Evolutionary conservation across 2,888 invertebrate species (phyloP).

Genomic region (Ecliptopera silaceata): DNA sequence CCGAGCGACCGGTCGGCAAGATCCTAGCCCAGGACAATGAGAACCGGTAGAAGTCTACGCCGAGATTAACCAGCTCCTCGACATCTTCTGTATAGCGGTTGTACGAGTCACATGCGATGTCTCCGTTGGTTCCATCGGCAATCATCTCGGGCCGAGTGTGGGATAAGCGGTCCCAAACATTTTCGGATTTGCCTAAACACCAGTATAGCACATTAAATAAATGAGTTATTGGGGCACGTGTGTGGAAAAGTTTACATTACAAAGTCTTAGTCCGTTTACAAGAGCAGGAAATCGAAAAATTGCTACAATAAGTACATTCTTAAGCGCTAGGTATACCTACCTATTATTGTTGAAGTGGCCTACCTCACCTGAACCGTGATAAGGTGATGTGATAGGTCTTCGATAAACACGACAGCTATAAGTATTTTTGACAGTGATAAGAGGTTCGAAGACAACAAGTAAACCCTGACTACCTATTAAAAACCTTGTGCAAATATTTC

Average conservation of each 20-base stretch:
- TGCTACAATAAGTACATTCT: no score
- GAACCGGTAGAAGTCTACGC: conserved; percentile 82
- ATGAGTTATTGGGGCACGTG: no score
- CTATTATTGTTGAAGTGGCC: conserved; percentile 13
- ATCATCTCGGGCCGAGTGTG: conserved; percentile 83
- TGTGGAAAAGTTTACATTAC: no score
- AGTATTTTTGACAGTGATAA: conserved; percentile 20
- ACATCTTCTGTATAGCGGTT: conserved; percentile 85
- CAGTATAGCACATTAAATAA: no score
- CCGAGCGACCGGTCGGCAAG: conserved; percentile 83
- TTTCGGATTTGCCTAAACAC: conserved; percentile 83
- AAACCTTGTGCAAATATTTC: no score
- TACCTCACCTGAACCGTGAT: conserved; percentile 27
- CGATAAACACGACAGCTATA: conserved; percentile 26
- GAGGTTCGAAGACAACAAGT: neutral
- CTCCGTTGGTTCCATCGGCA: conserved; percentile 84
- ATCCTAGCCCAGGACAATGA: conserved; percentile 86
- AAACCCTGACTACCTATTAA: neutral
- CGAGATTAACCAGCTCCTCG: conserved; percentile 72
- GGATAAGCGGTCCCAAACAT: conserved; percentile 83
- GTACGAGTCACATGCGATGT: conserved; percentile 88
- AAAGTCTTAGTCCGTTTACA: no score
- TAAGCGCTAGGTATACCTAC: no score
- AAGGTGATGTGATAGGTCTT: conserved; percentile 26
- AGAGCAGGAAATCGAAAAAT: no score